Evolutionary conservation across 2,797 vertebrate species (phyloP), one percentile per base, ranked within the genome.

Genomic region (Lithobates sylvaticus): DNA sequence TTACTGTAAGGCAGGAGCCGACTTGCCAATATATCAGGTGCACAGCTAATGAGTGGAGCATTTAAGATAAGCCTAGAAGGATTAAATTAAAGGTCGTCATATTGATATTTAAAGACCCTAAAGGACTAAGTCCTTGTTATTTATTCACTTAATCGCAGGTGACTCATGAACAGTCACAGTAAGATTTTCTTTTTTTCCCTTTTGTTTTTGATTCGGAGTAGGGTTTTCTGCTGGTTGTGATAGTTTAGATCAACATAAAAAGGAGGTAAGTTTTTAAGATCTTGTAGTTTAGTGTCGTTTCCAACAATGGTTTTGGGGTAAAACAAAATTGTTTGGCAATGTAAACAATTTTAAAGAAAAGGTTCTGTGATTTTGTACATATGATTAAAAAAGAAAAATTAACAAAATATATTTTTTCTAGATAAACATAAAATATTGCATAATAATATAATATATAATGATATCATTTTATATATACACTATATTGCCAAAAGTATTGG

Each of bases 21-120:
- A 64, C 86, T 84, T 70, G 27, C 61, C 81, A 76, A 84, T 84
- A 84, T 71, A 61, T 87, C 61, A 76, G 71, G 34, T 32, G 34
- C 70, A 69, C 76, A 79, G 61, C 79, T 87, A 87, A 87, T 79
- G 86, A 84, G 81, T 61, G 84, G 81, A 79, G 86, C 69, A 84
- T 87, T 87, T 87, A 87, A 87, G 76, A 75, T 87, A 73, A 84
- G 64, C 86, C 76, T 84, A 79, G 42, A 80, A 84, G 86, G 76
- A 87, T 84, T 87, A 70, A 84, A 72, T 84, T 79, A 87, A 87
- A 84, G 86, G 86, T 87, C 86, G 84, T 75, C 81, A 74, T 84
- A 84, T 87, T 87, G 86, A 87, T 84, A 84, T 84, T 80, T 87
- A 75, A 75, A 84, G 76, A 32, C 76, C 81, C 76, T 87, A 69